A percentile compares a stretch with the other conserved stretches of the same genome.
These are phyloP conservation scores for Gandaritis pyraliata DNA, from an alignment of 2,888 invertebrate species.

Conservation along the genomic window DNA sequence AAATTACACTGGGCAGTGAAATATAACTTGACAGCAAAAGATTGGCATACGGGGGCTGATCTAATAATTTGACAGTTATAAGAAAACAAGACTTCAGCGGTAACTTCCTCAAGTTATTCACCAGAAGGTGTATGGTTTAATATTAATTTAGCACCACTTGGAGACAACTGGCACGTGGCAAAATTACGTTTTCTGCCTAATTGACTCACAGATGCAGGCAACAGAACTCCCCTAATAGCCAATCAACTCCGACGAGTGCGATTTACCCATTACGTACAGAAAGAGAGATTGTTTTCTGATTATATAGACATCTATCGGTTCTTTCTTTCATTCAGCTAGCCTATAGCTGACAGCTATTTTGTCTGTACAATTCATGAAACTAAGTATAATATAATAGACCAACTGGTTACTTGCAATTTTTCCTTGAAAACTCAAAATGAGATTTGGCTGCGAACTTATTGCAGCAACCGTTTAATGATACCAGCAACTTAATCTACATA, in stretches of 20 bases:
- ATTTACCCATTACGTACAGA: conserved; percentile 10
- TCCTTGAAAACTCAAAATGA: too few species aligned
- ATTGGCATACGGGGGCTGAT: too few species aligned
- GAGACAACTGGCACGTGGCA: conserved; percentile 5
- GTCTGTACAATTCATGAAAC: too few species aligned
- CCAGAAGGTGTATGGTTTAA: not conserved
- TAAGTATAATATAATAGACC: too few species aligned
- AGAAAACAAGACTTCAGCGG: not conserved
- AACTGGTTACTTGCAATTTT: too few species aligned
- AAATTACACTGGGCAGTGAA: too few species aligned
- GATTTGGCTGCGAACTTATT: too few species aligned
- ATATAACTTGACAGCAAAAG: too few species aligned
- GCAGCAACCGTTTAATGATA: too few species aligned
- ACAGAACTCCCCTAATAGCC: conserved; percentile 24
- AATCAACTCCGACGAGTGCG: conserved; percentile 20
- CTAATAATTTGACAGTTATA: not conserved
- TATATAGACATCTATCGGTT: not conserved
- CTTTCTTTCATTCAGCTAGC: too few species aligned
- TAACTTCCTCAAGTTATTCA: not conserved
- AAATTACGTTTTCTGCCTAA: conserved; percentile 21
- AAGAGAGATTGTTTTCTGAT: conserved; percentile 5
- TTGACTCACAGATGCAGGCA: conserved; percentile 30
- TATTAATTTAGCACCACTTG: conserved; percentile 11
- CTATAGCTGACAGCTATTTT: too few species aligned
- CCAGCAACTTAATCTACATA: too few species aligned